Evolutionary conservation across 2,113 vertebrate genomes (phyloP).

Genomic region (Oryzias melastigma): DNA sequence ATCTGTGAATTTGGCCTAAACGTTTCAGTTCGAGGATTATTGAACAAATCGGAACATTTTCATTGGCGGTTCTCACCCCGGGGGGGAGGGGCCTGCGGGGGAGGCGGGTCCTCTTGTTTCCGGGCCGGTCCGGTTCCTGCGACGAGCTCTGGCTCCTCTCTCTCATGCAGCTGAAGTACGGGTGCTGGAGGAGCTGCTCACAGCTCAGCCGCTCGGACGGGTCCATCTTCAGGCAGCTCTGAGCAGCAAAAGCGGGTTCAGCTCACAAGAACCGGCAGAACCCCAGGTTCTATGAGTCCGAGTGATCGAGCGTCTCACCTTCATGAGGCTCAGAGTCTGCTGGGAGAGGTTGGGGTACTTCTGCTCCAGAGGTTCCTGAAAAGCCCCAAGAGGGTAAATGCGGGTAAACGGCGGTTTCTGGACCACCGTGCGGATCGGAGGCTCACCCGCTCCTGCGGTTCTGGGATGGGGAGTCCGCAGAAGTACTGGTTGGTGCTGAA

Average conservation of each 20-base stretch:
- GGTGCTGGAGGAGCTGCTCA: conserved; percentile 87
- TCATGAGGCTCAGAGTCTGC: conserved; percentile 87
- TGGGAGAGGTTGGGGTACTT: conserved; percentile 87
- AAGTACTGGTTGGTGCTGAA: conserved; percentile 98
- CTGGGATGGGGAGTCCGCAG: conserved; percentile 90
- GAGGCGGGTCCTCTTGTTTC: conserved; percentile 71
- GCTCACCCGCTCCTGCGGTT: conserved; percentile 88
- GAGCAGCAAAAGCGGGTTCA: background rate
- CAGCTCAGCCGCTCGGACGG: conserved; percentile 85
- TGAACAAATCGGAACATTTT: no score
- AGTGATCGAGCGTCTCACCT: conserved; percentile 75
- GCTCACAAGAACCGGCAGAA: background rate
- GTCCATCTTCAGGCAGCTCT: conserved; percentile 92
- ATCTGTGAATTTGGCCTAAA: no score
- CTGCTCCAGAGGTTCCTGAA: conserved; percentile 87
- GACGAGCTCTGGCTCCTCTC: conserved; percentile 65
- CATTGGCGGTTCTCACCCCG: conserved; percentile 72
- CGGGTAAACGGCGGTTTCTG: background rate
- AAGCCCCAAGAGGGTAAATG: background rate
- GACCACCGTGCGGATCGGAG: background rate
- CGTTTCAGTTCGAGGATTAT: no score
- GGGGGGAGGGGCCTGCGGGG: conserved; percentile 80
- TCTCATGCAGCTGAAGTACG: conserved; percentile 86
- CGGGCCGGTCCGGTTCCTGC: conserved; percentile 71
- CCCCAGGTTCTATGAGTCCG: background rate